Evolutionary conservation across 2,113 vertebrate genomes (phyloP).

Genomic region (Misgurnus anguillicaudatus): DNA sequence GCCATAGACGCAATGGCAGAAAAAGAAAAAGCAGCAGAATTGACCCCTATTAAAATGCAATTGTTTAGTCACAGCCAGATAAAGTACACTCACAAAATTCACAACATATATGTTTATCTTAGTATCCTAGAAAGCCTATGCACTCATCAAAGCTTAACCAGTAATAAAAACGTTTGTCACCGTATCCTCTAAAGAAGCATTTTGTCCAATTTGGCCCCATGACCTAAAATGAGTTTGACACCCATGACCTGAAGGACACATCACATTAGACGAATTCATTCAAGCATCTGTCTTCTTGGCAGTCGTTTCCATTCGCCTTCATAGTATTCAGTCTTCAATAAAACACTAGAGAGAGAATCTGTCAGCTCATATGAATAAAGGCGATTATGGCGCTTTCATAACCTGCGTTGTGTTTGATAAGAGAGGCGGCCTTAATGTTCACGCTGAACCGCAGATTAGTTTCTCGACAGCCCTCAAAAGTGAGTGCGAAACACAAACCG

Average conservation of each 20-base stretch:
- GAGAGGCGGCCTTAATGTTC: neutral
- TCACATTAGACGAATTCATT: conserved; percentile 7
- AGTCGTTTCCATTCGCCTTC: conserved; percentile 6
- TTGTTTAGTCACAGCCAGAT: no score
- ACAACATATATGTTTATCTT: no score
- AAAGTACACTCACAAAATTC: no score
- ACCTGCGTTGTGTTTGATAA: conserved; percentile 5
- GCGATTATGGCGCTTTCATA: neutral
- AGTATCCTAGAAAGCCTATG: no score
- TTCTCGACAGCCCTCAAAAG: conserved; percentile 4
- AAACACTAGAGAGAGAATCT: conserved; percentile 4
- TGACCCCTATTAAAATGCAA: no score
- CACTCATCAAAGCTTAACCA: no score
- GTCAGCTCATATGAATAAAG: neutral
- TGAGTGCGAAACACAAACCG: neutral
- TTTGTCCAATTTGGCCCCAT: no score
- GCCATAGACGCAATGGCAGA: no score
- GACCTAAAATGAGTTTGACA: no score
- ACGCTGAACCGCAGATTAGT: neutral
- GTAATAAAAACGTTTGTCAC: no score
- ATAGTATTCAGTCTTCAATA: neutral
- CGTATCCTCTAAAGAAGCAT: neutral
- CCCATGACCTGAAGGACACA: neutral
- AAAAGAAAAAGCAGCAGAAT: no score
- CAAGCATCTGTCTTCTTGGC: neutral